Evolutionary conservation across 2,113 vertebrate species (phyloP), one percentile per base, ranked within the genome.

Genomic region (Mastomys coucha): DNA sequence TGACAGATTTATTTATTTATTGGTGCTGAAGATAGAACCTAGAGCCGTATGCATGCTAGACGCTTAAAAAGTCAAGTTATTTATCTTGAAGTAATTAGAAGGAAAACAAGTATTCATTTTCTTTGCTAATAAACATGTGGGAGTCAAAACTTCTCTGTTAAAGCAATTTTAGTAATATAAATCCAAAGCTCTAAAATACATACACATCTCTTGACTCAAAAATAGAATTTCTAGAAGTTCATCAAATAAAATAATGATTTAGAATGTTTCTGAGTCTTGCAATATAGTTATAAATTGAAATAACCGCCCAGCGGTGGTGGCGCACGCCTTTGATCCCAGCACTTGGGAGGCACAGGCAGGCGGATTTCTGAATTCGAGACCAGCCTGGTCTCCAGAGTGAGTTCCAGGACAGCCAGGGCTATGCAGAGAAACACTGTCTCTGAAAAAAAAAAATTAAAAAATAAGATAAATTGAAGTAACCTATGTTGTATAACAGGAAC

Each of bases 201-300:
- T 26, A 42, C 2, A 58, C 65, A 11, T 4, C 39, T 26, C 76
- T 67, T 42, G 14, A 95, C 17, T 85, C 42, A 86, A 39, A 95
- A 89, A 73, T 31, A 69, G 31, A 31, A 96, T 87, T 91, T 76
- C 33, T n/a, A 89, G 69, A 97, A 9, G 81, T 1, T 5, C 67
- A 31, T 45, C n/a, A 49, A 73, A 73, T 53, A 33, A 45, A 89
- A 67, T 72, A 93, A 85, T 7, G 22, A 89, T 51, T 86, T 73
- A 95, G 69, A 19, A 89, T 63, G 39, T 75, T 94, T 91, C 28
- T 73, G 53, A 82, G 19, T 81, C 67, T 75, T 97, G 58, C 45
- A 89, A 91, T 69, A 67, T 14, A 93, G 69, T 96, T 89, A 91
- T 67, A 93, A 89, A 89, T 33, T 86, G 39, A n/a, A 96, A 92